Evolutionary conservation across 2,113 vertebrate species (phyloP).

Genomic region (Hipposideros armiger): DNA sequence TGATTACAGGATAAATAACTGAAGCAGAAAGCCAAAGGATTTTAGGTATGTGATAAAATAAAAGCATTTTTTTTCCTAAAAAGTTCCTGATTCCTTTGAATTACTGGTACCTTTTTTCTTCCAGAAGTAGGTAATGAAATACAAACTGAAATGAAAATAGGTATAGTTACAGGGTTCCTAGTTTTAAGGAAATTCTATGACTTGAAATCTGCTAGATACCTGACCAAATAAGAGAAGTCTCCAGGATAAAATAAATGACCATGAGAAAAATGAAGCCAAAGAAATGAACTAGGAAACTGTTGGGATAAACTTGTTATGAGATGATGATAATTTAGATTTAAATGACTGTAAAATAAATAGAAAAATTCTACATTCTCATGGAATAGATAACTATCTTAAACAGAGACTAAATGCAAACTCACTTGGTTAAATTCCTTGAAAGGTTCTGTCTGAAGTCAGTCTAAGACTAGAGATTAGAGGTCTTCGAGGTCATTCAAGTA

Average conservation of each 20-base stretch:
- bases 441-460: background rate
- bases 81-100: slow-evolving; percentile 24
- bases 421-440: background rate
- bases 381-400: background rate
- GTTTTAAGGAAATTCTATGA: slow-evolving; percentile 24
- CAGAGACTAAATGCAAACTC: background rate
- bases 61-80: background rate
- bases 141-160: slow-evolving; percentile 34
- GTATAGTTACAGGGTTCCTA: background rate
- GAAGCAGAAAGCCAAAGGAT: background rate
- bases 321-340: background rate
- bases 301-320: background rate
- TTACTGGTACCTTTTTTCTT: slow-evolving; percentile 18
- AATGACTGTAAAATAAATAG: background rate
- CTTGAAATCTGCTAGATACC: background rate
- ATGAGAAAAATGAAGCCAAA: background rate
- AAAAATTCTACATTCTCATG: background rate
- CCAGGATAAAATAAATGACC: background rate
- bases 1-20: slow-evolving; percentile 16
- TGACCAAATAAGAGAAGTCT: background rate
- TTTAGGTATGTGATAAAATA: background rate
- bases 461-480: background rate
- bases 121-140: background rate
- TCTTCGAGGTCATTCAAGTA: background rate
- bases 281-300: background rate